Conservation (phyloP, 2,113 vertebrate genomes). For the Galemys pyrenaicus region DNA sequence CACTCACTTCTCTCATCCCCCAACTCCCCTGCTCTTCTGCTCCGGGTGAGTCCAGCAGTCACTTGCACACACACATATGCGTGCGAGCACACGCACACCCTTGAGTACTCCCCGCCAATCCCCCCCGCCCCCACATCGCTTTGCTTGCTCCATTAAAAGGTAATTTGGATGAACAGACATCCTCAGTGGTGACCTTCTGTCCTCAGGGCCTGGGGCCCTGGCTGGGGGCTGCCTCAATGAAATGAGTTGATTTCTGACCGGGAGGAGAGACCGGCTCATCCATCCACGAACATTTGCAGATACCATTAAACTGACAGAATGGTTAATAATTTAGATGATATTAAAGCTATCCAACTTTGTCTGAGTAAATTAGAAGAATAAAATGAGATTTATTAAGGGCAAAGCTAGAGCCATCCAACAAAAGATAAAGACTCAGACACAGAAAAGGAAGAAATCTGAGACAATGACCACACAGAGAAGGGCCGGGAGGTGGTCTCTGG, state of each 20-base stretch:
- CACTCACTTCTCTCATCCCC: too few species aligned
- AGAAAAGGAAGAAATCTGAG: neutral
- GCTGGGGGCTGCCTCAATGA: neutral
- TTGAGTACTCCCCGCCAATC: too few species aligned
- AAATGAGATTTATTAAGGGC: conserved; percentile 50
- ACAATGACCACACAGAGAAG: neutral
- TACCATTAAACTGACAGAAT: conserved; percentile 32
- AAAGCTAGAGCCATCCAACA: neutral
- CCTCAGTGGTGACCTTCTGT: too few species aligned
- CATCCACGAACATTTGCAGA: neutral
- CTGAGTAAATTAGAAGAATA: conserved; percentile 50
- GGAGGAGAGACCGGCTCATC: neutral
- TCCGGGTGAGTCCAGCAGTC: neutral
- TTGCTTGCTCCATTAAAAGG: neutral
- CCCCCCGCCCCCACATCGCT: too few species aligned
- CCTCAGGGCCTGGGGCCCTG: neutral
- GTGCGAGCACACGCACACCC: neutral
- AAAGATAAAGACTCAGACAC: neutral
- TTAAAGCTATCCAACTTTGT: conserved; percentile 3
- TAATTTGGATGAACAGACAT: neutral
- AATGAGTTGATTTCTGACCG: neutral
- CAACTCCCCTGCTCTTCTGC: neutral
- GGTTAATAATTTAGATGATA: conserved; percentile 44
- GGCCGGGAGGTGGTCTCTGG: too few species aligned
- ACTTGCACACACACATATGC: neutral